Conservation (phyloP, 2,113 vertebrate genomes). For the Cyphomyrus plagiostoma region DNA sequence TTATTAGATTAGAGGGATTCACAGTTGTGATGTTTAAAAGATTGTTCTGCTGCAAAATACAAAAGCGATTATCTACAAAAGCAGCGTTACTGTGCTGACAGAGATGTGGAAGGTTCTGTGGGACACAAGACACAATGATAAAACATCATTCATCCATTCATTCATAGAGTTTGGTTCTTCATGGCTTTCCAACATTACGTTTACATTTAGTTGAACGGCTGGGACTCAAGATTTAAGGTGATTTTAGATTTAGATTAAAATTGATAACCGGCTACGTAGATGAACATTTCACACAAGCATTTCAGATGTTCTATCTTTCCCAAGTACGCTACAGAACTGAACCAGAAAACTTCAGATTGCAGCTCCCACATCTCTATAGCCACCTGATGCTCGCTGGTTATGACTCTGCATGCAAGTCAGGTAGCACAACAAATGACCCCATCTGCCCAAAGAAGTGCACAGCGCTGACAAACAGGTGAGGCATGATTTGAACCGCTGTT, state of each 20-base stretch:
- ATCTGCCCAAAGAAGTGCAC: neutral
- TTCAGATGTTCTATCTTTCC: neutral
- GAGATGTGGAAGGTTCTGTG: neutral
- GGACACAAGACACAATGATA: neutral
- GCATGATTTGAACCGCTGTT: neutral
- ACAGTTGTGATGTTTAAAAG: neutral
- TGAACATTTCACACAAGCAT: neutral
- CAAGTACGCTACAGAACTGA: neutral
- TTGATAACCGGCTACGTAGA: no score
- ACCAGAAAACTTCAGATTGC: neutral
- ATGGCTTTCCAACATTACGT: neutral
- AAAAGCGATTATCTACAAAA: neutral
- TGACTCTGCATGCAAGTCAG: neutral
- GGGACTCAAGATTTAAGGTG: neutral
- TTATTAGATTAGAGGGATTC: neutral
- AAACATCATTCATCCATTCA: neutral
- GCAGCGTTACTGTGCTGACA: neutral
- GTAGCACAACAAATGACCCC: neutral
- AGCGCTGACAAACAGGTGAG: neutral
- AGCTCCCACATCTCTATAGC: neutral
- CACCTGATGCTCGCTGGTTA: neutral
- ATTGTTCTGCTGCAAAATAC: neutral
- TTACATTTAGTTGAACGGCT: neutral
- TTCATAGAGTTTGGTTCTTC: neutral
- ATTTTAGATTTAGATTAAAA: neutral